Base-by-base conservation (phyloP, 2,113 vertebrate genomes). In the Maccullochella peelii region DNA sequence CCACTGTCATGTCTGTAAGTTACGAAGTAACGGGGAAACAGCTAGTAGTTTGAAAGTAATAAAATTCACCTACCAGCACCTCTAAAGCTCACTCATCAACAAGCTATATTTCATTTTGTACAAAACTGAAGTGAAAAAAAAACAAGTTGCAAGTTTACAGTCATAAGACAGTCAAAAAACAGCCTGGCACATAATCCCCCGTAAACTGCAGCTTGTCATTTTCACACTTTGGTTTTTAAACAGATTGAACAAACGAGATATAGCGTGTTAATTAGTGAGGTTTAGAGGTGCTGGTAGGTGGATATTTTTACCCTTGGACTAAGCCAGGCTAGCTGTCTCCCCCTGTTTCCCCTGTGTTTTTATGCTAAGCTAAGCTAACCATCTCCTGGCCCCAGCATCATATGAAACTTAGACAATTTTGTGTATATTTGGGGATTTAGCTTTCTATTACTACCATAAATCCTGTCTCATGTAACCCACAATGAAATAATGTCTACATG, bases 401-500 rank as follows among this genome's bases (percentile, higher is more conserved):
- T 5, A 58, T 49, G 14, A 79, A 69, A 47, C 4, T 40, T 62
- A 1, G 8, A 63, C 58, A 23, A 23, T 40, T 25, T 25, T 71
- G 30, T 67, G 23, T 33, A 36, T 65, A 30, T 38, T 73, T 23
- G 38, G 33, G 23, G 9, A 36, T 67, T 33, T 20, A 54, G 8
- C 33, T 63, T 65, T 61, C 10, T 33, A 40, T 58, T 44, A 15
- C n/a, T 8, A 12, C 36, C 23, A 57, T 63, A 82, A 78, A 77
- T 49, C 55, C 36, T 27, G n/a, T 33, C 18, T 55, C 11, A 50
- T 52, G n/a, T 68, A 4, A 58, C 49, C 30, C 3, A 50, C 11
- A 47, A 8, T 36, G 40, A 50, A 50, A 73, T 23, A 49, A 66
- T 65, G 47, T 62, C 62, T 65, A 23, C 75, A 82, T 16, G 71